phyloP scores from a whole-genome alignment of 2,888 invertebrate species.

The Toxonevra muliebris region DNA sequence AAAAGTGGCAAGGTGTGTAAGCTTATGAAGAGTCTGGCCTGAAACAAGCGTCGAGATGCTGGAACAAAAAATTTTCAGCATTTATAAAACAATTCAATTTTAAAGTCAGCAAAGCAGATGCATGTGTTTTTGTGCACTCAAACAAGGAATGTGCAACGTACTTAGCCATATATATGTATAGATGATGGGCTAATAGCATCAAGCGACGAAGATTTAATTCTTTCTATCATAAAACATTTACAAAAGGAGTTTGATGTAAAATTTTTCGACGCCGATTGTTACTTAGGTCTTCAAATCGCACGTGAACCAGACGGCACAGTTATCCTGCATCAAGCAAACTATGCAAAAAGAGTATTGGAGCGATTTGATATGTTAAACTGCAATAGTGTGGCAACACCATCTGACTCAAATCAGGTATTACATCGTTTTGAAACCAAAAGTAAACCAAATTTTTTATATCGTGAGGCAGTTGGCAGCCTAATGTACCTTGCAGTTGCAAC shows the following conservation, averaged over 20 bases:
- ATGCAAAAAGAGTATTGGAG: constrained; percentile 2
- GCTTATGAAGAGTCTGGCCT: too few relatives aligned
- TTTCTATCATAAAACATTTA: background rate
- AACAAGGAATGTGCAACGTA: too few relatives aligned
- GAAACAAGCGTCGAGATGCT: background rate
- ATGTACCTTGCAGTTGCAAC: too few relatives aligned
- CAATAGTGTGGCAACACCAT: too few relatives aligned
- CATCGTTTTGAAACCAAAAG: too few relatives aligned
- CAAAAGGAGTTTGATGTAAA: constrained; percentile 1
- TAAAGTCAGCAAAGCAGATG: constrained; percentile 42
- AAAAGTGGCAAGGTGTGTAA: constrained; percentile 39
- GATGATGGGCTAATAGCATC: constrained; percentile 14
- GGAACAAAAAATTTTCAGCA: constrained; percentile 11
- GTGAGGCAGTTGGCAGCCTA: too few relatives aligned
- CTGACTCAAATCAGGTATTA: too few relatives aligned
- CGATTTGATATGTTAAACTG: background rate
- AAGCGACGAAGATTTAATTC: constrained; percentile 4
- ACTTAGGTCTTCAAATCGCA: background rate
- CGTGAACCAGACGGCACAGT: background rate
- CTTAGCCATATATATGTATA: too few relatives aligned
- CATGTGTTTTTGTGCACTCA: constrained; percentile 49
- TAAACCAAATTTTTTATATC: too few relatives aligned
- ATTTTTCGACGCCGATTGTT: constrained; percentile 2
- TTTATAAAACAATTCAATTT: constrained; percentile 42
- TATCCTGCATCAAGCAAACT: background rate